Conservation (phyloP, 2,797 vertebrate genomes). For the Microctenopoma steveboyesi region DNA sequence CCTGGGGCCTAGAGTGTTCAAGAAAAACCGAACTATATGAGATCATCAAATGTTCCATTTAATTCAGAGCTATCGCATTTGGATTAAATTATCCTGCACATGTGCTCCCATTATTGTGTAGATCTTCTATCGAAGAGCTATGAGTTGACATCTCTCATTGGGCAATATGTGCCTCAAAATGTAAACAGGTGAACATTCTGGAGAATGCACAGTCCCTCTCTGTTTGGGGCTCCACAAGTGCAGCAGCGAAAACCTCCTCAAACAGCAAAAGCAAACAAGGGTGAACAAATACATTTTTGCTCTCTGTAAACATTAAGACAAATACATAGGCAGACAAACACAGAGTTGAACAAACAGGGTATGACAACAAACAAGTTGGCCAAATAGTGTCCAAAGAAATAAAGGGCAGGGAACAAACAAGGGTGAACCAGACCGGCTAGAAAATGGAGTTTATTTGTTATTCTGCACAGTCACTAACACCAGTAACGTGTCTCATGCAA, state of each 20-base stretch:
- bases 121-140: constrained; percentile 15
- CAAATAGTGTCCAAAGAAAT: constrained; percentile 68
- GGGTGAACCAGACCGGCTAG: constrained; percentile 27
- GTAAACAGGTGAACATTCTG: constrained; percentile 16
- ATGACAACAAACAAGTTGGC: constrained; percentile 72
- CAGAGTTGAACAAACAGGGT: constrained; percentile 62
- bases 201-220: constrained; percentile 12
- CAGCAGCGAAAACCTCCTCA: constrained; percentile 31
- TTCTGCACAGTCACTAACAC: constrained; percentile 54
- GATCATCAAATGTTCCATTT: not conserved
- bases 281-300: constrained; percentile 51
- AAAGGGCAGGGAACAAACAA: constrained; percentile 60
- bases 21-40: not conserved
- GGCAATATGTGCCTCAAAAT: constrained; percentile 13
- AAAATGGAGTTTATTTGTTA: constrained; percentile 47
- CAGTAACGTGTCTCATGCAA: constrained; percentile 59
- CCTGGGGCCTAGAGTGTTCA: not conserved
- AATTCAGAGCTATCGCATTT: not conserved
- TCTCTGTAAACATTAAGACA: constrained; percentile 65
- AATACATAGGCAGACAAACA: constrained; percentile 61
- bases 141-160: constrained; percentile 21
- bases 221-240: constrained; percentile 23
- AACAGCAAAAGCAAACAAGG: constrained; percentile 57
- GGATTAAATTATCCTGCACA: not conserved
- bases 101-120: not conserved